Evolutionary conservation across 2,113 vertebrate species (phyloP).

Genomic region (Colinus virginianus): DNA sequence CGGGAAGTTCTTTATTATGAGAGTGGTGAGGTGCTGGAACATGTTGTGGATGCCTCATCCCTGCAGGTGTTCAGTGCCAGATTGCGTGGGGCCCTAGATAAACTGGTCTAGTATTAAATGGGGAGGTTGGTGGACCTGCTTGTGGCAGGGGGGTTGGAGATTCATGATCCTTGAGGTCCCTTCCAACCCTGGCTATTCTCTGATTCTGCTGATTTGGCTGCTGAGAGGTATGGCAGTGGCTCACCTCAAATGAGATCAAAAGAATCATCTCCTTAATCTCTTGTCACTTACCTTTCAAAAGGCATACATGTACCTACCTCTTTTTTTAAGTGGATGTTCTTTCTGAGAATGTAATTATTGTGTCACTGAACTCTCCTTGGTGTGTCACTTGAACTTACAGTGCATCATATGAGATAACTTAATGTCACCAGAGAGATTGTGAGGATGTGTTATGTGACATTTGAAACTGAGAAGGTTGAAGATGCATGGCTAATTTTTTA

Average conservation of each 20-base stretch:
- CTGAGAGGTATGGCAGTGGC: background rate
- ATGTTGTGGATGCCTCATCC: too few relatives aligned
- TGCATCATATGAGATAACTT: constrained; percentile 10
- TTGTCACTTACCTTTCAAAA: constrained; percentile 6
- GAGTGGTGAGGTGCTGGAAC: too few relatives aligned
- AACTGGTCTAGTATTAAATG: too few relatives aligned
- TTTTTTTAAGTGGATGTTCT: constrained; percentile 23
- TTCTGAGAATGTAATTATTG: constrained; percentile 45
- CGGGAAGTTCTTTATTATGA: too few relatives aligned
- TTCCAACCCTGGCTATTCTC: too few relatives aligned
- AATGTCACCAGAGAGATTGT: constrained; percentile 46
- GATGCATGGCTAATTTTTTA: background rate
- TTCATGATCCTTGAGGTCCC: too few relatives aligned
- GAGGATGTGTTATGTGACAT: constrained; percentile 46
- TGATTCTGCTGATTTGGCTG: background rate
- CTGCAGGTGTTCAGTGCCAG: too few relatives aligned
- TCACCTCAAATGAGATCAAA: constrained; percentile 18
- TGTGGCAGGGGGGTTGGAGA: too few relatives aligned
- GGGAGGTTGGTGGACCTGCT: too few relatives aligned
- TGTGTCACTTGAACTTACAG: constrained; percentile 23
- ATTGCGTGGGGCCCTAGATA: too few relatives aligned
- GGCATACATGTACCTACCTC: background rate
- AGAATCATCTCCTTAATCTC: background rate
- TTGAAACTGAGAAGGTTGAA: constrained; percentile 61
- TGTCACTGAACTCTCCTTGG: constrained; percentile 54